phyloP scores from a whole-genome alignment of 64 coral and sea anemone species.

The Trachythela sp. region DNA sequence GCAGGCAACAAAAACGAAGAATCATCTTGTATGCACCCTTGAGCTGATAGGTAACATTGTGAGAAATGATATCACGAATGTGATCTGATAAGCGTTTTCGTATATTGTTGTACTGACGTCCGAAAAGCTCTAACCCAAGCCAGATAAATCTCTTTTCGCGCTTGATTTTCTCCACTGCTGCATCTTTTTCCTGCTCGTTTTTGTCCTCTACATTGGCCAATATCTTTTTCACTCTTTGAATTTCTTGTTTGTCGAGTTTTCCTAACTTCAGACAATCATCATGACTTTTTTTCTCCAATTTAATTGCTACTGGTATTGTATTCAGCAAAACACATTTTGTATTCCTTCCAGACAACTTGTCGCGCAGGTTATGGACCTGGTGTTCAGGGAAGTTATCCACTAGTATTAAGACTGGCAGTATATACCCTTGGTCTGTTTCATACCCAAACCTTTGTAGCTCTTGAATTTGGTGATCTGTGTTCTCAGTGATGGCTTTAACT shows the following conservation, averaged over 20 bases:
- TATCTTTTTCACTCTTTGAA: conserved; percentile 12
- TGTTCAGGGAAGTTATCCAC: conserved; percentile 41
- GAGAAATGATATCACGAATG: conserved; percentile 14
- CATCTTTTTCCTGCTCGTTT: background rate
- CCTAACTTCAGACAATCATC: conserved; percentile 5
- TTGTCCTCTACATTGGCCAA: conserved; percentile 34
- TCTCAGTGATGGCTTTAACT: conserved; percentile 29
- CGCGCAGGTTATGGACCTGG: background rate
- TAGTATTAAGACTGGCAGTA: conserved; percentile 27
- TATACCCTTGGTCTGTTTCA: background rate
- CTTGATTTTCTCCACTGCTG: conserved; percentile 38
- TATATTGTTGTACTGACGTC: conserved; percentile 52
- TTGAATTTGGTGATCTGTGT: conserved; percentile 43
- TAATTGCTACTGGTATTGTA: conserved; percentile 35
- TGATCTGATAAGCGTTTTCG: conserved; percentile 44
- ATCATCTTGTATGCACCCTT: background rate
- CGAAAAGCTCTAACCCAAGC: conserved; percentile 67
- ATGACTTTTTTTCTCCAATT: background rate
- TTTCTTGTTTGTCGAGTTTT: conserved; percentile 36
- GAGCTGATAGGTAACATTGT: background rate
- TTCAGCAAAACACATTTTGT: conserved; percentile 45
- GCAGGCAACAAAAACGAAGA: conserved; percentile 42
- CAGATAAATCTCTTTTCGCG: conserved; percentile 55
- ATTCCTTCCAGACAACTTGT: background rate
- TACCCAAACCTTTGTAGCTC: conserved; percentile 2